These are phyloP conservation scores for Sinodicranocentrus sp. DNA, from an alignment of 2,888 invertebrate species.

Conservation along the genomic window DNA sequence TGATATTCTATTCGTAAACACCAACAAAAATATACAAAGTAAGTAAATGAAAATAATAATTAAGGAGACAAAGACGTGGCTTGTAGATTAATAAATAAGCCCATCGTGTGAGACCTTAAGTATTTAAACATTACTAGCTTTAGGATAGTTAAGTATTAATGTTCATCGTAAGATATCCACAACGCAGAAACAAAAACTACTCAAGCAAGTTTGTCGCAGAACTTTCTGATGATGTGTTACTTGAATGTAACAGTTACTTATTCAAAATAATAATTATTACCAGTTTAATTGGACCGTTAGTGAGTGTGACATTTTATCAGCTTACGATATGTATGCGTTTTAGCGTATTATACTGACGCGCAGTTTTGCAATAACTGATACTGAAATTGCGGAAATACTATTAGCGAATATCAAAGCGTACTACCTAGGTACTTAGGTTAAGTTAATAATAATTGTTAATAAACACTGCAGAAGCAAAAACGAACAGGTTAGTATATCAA, in stretches of 20 bases:
- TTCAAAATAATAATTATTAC: constrained; percentile 16
- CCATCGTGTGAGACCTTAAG: constrained; percentile 44
- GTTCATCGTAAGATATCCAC: constrained; percentile 2
- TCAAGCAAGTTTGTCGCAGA: constrained; percentile 16
- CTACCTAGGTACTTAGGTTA: constrained; percentile 8
- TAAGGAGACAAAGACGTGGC: constrained; percentile 33
- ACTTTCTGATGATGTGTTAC: constrained; percentile 28
- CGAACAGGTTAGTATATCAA: neutral
- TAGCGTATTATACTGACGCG: constrained; percentile 15
- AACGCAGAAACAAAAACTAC: constrained; percentile 28
- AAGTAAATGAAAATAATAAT: constrained; percentile 5
- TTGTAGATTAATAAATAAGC: constrained; percentile 35
- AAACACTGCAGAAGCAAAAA: neutral
- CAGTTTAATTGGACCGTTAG: constrained; percentile 35
- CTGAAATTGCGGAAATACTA: constrained; percentile 12
- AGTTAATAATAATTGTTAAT: neutral
- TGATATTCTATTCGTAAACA: constrained; percentile 64
- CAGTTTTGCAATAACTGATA: constrained; percentile 40
- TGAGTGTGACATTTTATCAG: constrained; percentile 50
- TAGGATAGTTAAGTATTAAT: constrained; percentile 38
- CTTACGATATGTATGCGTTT: constrained; percentile 30
- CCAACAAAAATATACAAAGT: constrained; percentile 55
- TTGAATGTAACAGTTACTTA: constrained; percentile 16
- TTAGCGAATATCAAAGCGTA: neutral
- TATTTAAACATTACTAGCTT: constrained; percentile 49